phyloP scores from a whole-genome alignment of 2,888 invertebrate species.

The Nephrocerus scutellatus region DNA sequence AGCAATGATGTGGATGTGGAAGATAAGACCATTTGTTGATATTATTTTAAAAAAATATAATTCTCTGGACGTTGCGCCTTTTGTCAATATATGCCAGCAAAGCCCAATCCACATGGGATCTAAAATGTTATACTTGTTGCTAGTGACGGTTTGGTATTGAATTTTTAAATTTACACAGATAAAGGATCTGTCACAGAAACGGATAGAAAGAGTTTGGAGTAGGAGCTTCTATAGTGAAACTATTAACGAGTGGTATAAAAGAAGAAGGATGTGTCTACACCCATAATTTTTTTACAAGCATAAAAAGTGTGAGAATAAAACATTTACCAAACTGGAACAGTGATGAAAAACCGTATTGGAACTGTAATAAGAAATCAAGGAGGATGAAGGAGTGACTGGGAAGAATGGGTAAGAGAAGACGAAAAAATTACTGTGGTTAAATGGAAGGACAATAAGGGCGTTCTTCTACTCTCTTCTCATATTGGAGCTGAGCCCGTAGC shows the following conservation, averaged over 20 bases:
- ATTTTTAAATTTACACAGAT: conserved; percentile 32
- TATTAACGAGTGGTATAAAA: conserved; percentile 1
- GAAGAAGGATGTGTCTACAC: conserved; percentile 21
- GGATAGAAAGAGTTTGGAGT: conserved; percentile 10
- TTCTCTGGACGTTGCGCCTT: conserved; percentile 27
- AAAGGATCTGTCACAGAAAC: conserved; percentile 19
- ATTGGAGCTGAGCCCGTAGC: background rate
- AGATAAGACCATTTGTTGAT: conserved; percentile 22
- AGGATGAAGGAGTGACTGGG: background rate
- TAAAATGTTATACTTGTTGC: conserved; percentile 34
- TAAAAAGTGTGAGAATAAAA: background rate
- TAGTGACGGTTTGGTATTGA: conserved; percentile 26
- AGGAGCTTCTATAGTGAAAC: too few relatives aligned
- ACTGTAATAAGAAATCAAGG: background rate
- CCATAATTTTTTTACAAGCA: conserved; percentile 13
- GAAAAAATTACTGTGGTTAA: too few relatives aligned
- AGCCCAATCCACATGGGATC: conserved; percentile 31
- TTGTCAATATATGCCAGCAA: conserved; percentile 22
- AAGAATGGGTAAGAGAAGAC: too few relatives aligned
- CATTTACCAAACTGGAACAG: background rate
- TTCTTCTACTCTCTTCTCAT: background rate
- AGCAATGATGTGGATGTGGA: too few relatives aligned
- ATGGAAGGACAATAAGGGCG: background rate
- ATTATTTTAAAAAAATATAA: conserved; percentile 16
- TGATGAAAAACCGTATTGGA: background rate